These are phyloP conservation scores for Diadumene lineata DNA, from an alignment of 92 coral and sea anemone genomes.

Conservation along the genomic window DNA sequence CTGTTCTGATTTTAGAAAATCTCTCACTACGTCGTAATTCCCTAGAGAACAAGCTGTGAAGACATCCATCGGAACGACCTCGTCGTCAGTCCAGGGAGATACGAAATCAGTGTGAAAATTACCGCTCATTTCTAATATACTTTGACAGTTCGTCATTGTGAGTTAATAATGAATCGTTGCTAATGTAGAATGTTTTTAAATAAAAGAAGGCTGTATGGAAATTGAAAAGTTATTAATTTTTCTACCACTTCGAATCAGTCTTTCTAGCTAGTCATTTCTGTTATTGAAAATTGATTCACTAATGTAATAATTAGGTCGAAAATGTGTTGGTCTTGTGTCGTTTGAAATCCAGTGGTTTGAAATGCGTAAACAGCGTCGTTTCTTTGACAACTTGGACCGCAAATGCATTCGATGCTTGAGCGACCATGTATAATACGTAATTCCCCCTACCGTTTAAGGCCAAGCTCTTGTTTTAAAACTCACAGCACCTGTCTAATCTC, in stretches of 20 bases:
- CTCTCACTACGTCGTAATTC: constrained; percentile 60
- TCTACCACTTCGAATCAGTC: not conserved
- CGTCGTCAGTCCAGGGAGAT: constrained; percentile 76
- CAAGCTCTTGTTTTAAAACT: not conserved
- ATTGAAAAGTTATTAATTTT: not conserved
- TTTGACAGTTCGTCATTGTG: constrained; percentile 15
- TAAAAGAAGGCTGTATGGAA: not conserved
- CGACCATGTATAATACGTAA: constrained; percentile 10
- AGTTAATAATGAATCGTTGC: not conserved
- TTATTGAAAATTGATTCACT: not conserved
- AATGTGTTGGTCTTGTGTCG: not conserved
- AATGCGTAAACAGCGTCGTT: constrained; percentile 17
- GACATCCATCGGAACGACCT: constrained; percentile 67
- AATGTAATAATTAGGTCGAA: not conserved
- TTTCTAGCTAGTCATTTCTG: not conserved
- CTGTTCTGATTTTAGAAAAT: constrained; percentile 52
- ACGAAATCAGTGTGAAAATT: constrained; percentile 27
- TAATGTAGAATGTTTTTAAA: not conserved
- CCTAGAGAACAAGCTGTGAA: constrained; percentile 89
- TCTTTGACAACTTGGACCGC: constrained; percentile 24
- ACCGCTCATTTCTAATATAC: constrained; percentile 38
- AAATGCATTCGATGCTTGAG: constrained; percentile 10
- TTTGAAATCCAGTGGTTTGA: not conserved
- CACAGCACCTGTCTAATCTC: not conserved
- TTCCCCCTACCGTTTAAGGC: not conserved